These are phyloP conservation scores for Zootoca vivipara DNA, from an alignment of 2,113 vertebrate genomes.

Conservation along the genomic window DNA sequence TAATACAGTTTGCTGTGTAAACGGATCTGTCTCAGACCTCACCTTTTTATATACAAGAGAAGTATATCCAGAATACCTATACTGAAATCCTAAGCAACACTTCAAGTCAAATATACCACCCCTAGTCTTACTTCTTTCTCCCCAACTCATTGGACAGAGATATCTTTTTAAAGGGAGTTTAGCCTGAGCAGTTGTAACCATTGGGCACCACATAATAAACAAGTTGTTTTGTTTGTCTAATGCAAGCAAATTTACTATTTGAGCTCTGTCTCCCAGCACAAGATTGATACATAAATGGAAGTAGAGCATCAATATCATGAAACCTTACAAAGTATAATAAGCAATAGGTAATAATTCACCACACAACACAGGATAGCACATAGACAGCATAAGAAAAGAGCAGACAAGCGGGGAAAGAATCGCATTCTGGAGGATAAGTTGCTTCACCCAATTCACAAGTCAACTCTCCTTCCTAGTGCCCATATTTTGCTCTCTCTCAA, in stretches of 20 bases:
- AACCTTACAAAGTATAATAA: background rate
- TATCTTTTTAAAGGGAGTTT: background rate
- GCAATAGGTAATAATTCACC: background rate
- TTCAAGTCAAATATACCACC: background rate
- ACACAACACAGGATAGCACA: background rate
- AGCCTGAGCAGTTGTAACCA: background rate
- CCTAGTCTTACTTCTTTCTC: background rate
- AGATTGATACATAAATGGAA: constrained; percentile 24
- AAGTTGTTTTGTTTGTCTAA: background rate
- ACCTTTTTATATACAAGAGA: too few relatives aligned
- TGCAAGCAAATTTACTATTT: constrained; percentile 23
- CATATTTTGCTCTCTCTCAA: constrained; percentile 47
- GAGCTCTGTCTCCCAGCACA: constrained; percentile 30
- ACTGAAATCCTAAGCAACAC: background rate
- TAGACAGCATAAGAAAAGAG: constrained; percentile 8
- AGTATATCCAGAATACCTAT: background rate
- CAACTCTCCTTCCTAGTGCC: constrained; percentile 46
- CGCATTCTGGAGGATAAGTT: constrained; percentile 65
- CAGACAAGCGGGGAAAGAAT: constrained; percentile 37
- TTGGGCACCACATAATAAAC: background rate
- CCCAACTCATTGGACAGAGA: background rate
- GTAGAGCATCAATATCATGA: background rate
- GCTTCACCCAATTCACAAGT: constrained; percentile 54
- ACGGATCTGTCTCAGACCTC: background rate
- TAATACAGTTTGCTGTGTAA: background rate